Conservation (phyloP, 2,113 vertebrate genomes). For the Zosterops hypoxanthus region DNA sequence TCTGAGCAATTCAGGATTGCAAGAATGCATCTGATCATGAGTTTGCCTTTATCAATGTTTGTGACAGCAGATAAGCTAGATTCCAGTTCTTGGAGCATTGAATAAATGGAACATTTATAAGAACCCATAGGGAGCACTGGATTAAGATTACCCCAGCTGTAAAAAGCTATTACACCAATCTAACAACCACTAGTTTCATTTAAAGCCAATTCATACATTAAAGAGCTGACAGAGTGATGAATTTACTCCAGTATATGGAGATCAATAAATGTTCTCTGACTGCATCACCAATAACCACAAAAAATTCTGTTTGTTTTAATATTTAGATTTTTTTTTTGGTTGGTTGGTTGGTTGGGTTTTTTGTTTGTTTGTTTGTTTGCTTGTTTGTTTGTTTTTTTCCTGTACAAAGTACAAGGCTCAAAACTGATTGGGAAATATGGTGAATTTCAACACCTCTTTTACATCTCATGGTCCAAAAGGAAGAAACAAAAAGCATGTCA, state of each 20-base stretch:
- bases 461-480: not conserved
- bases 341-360: too few relatives aligned
- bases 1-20: not conserved
- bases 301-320: not conserved
- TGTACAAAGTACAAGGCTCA: not conserved
- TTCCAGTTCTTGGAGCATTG: not conserved
- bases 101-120: not conserved
- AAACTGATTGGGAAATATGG: accelerated
- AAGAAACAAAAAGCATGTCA: not conserved
- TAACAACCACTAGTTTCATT: not conserved
- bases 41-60: not conserved
- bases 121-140: not conserved
- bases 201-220: not conserved
- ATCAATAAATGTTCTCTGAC: not conserved
- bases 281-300: not conserved
- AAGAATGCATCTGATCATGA: not conserved
- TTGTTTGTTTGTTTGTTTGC: too few relatives aligned
- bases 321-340: not conserved
- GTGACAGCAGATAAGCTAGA: not conserved
- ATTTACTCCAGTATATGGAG: not conserved
- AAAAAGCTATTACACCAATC: not conserved
- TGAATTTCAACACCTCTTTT: not conserved
- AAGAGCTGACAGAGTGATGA: not conserved
- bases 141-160: not conserved
- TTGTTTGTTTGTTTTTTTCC: too few relatives aligned